These are phyloP conservation scores for Cryptoprocta ferox DNA, from an alignment of 2,797 vertebrate genomes.

Conservation along the genomic window DNA sequence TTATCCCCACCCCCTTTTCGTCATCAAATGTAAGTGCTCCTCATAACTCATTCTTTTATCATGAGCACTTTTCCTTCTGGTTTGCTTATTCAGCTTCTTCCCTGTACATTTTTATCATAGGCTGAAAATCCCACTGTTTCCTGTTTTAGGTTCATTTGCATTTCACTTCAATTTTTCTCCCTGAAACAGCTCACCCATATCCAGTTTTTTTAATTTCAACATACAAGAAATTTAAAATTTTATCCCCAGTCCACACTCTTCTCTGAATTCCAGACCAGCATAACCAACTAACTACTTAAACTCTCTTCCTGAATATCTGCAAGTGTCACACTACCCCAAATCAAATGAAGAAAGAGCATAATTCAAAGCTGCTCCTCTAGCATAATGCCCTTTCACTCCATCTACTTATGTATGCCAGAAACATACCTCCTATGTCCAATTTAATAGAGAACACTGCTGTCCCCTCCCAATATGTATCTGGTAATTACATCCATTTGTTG, in stretches of 20 bases:
- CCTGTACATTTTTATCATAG: background rate
- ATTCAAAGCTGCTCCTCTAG: background rate
- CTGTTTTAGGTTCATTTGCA: background rate
- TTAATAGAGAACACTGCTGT: background rate
- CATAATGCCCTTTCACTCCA: background rate
- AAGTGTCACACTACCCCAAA: background rate
- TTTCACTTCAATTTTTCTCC: background rate
- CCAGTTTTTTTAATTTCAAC: background rate
- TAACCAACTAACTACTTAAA: background rate
- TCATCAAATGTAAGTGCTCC: background rate
- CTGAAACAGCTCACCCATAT: background rate
- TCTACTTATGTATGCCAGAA: background rate
- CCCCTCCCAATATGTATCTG: background rate
- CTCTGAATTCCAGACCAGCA: background rate
- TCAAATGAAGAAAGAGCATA: background rate
- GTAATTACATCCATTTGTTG: background rate
- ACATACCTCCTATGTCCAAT: background rate
- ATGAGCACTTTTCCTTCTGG: background rate
- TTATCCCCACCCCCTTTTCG: accelerated
- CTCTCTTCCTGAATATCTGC: background rate
- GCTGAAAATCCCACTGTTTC: background rate
- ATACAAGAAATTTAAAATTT: background rate
- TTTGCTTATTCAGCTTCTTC: background rate
- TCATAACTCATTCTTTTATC: background rate
- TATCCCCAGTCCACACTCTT: background rate